phyloP scores from a whole-genome alignment of 2,888 invertebrate species.

The Callinectes sapidus region DNA sequence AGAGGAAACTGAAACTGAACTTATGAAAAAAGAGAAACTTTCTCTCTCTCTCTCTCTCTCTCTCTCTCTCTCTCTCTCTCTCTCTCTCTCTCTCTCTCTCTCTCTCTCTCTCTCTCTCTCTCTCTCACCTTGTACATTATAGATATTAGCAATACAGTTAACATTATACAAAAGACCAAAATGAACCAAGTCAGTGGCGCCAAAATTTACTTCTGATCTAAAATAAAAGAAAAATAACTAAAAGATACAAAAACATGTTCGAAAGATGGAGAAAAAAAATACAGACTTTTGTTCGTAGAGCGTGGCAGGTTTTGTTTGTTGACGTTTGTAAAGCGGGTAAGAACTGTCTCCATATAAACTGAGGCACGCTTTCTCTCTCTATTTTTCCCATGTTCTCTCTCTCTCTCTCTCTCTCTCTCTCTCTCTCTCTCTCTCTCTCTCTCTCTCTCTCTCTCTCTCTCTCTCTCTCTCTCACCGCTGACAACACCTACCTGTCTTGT shows the following conservation, averaged over 20 bases:
- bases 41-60: slow-evolving; percentile 9
- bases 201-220: not conserved
- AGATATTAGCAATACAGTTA: not conserved
- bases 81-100: slow-evolving; percentile 35
- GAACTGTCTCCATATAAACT: not conserved
- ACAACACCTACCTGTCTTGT: not conserved
- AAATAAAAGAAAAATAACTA: not conserved
- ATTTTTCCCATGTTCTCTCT: not conserved
- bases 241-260: not conserved
- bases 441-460: slow-evolving; percentile 23
- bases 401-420: slow-evolving; percentile 32
- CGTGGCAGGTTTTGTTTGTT: not conserved
- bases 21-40: too few relatives aligned
- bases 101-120: slow-evolving; percentile 41
- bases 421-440: not conserved
- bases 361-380: not conserved
- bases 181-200: not conserved
- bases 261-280: not conserved
- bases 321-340: not conserved
- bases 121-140: not conserved
- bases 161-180: not conserved
- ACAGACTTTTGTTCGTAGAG: not conserved
- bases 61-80: slow-evolving; percentile 9
- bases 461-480: not conserved
- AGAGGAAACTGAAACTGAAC: not conserved